phyloP scores from a whole-genome alignment of 2,888 invertebrate species.

The Luperina testacea region DNA sequence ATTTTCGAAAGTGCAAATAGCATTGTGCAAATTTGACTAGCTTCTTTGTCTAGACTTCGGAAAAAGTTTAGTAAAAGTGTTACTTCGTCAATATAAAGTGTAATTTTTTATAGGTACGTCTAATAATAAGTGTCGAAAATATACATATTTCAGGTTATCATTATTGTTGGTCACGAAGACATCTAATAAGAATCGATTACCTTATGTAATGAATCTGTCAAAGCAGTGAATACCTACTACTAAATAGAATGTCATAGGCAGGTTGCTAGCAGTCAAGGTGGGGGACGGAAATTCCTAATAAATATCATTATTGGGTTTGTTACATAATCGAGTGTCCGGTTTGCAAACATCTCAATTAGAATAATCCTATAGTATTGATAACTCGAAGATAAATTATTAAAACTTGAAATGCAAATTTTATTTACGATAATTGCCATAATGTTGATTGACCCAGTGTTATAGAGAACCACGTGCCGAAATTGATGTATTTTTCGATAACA shows the following conservation, averaged over 20 bases:
- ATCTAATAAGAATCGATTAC: constrained; percentile 46
- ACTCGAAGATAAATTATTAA: constrained; percentile 52
- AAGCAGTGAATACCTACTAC: constrained; percentile 50
- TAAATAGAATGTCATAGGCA: constrained; percentile 65
- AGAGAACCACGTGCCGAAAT: constrained; percentile 60
- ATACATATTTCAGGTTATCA: constrained; percentile 25
- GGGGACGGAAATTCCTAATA: constrained; percentile 77
- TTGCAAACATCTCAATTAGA: constrained; percentile 63
- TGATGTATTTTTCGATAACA: constrained; percentile 33
- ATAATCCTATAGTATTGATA: constrained; percentile 63
- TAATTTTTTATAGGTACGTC: constrained; percentile 50
- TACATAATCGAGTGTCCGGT: constrained; percentile 70
- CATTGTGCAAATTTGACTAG: constrained; percentile 79
- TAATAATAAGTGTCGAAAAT: constrained; percentile 24
- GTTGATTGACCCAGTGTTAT: constrained; percentile 48
- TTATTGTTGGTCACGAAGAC: constrained; percentile 38
- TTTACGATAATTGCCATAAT: constrained; percentile 54
- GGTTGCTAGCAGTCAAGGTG: constrained; percentile 57
- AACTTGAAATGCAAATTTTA: constrained; percentile 66
- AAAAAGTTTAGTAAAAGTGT: constrained; percentile 79
- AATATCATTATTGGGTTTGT: constrained; percentile 68
- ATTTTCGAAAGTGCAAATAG: constrained; percentile 88
- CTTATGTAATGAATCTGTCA: constrained; percentile 63
- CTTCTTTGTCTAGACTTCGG: constrained; percentile 78
- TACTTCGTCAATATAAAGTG: constrained; percentile 64